These are phyloP conservation scores for Nanorana parkeri DNA, from an alignment of 2,113 vertebrate species.

Conservation along the genomic window DNA sequence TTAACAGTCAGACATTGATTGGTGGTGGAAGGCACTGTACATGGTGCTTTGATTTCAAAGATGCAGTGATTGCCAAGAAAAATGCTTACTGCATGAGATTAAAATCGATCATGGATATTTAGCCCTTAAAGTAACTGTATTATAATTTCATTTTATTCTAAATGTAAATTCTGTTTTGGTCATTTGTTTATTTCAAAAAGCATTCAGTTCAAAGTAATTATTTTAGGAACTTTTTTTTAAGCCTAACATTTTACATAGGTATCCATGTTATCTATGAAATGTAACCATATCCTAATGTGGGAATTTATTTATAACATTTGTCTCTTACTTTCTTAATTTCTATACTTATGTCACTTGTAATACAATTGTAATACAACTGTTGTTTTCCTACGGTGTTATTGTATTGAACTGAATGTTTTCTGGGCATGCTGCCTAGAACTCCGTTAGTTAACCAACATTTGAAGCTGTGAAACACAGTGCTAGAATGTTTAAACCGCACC, in stretches of 20 bases:
- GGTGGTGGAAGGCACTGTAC: no score
- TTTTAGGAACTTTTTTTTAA: neutral
- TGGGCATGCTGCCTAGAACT: slow-evolving; percentile 50
- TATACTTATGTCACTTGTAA: slow-evolving; percentile 39
- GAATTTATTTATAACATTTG: slow-evolving; percentile 2
- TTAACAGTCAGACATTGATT: no score
- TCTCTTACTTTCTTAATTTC: neutral
- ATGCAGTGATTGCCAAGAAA: no score
- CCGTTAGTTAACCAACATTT: slow-evolving; percentile 41
- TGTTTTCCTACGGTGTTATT: slow-evolving; percentile 36
- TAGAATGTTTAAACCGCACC: neutral
- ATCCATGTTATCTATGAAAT: neutral
- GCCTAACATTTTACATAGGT: neutral
- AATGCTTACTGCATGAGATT: no score
- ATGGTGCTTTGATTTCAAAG: no score
- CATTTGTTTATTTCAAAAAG: no score
- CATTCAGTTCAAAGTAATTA: neutral
- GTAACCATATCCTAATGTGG: neutral
- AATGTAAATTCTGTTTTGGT: no score
- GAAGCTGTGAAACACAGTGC: slow-evolving; percentile 20
- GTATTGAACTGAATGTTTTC: slow-evolving; percentile 36
- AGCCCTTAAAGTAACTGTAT: no score
- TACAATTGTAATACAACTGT: slow-evolving; percentile 30
- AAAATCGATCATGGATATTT: no score
- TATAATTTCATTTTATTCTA: no score